Evolutionary conservation across 2,888 invertebrate genomes (phyloP).

Genomic region (Chaetoderma sp.): DNA sequence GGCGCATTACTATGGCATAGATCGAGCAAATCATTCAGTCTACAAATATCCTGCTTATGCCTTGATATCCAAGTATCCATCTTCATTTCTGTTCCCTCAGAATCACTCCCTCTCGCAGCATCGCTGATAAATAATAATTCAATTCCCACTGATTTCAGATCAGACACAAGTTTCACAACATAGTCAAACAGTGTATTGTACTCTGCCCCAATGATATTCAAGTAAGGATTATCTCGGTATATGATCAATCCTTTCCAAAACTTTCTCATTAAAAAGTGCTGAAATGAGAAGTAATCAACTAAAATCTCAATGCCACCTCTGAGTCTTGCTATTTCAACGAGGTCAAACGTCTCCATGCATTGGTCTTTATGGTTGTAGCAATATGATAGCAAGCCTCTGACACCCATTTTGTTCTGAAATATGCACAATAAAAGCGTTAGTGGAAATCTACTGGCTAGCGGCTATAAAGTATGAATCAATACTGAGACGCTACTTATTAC

Average conservation of each 20-base stretch:
- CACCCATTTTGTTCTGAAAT: slow-evolving; percentile 55
- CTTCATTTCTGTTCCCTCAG: slow-evolving; percentile 49
- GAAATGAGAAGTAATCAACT: slow-evolving; percentile 61
- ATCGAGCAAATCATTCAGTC: slow-evolving; percentile 44
- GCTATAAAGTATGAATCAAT: no score
- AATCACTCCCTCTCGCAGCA: slow-evolving; percentile 58
- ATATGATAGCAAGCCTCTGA: slow-evolving; percentile 49
- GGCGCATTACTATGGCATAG: slow-evolving; percentile 47
- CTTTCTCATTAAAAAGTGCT: slow-evolving; percentile 48
- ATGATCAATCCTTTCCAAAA: slow-evolving; percentile 49
- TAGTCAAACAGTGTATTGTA: slow-evolving; percentile 51
- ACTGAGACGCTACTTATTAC: no score
- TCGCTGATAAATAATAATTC: slow-evolving; percentile 60
- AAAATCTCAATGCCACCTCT: slow-evolving; percentile 58
- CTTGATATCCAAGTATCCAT: slow-evolving; percentile 57
- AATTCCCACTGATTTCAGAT: slow-evolving; percentile 53
- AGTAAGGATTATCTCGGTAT: slow-evolving; percentile 45
- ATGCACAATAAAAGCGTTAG: no score
- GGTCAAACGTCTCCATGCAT: slow-evolving; percentile 52
- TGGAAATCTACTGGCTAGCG: no score
- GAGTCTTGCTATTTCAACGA: slow-evolving; percentile 52
- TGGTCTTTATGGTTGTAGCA: slow-evolving; percentile 44
- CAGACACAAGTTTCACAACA: slow-evolving; percentile 51
- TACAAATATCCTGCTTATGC: slow-evolving; percentile 50
- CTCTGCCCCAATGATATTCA: slow-evolving; percentile 61